Evolutionary conservation across 2,113 vertebrate species (phyloP).

Genomic region (Rhadina sibilatrix): DNA sequence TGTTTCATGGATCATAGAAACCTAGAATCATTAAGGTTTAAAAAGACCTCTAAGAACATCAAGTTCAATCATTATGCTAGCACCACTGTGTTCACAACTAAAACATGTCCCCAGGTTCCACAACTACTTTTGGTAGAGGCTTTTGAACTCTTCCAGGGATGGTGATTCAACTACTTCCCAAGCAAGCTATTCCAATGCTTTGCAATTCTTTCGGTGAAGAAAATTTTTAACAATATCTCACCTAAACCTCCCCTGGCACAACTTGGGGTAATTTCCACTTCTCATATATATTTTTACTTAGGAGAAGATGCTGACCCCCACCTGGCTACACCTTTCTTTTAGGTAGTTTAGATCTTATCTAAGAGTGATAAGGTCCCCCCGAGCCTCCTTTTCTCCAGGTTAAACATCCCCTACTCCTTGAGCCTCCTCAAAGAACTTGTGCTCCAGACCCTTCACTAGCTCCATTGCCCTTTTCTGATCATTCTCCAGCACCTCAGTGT

Average conservation of each 20-base stretch:
- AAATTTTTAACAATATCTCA: background rate
- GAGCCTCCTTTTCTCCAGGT: background rate
- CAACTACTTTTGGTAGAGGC: too few species aligned
- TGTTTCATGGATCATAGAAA: background rate
- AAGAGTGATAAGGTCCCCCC: background rate
- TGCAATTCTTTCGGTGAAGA: background rate
- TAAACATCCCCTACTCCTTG: background rate
- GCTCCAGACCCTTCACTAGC: background rate
- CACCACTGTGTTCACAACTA: background rate
- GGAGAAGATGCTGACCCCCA: fast-evolving
- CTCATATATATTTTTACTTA: background rate
- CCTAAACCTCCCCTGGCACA: background rate
- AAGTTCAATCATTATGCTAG: background rate
- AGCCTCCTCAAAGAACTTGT: background rate
- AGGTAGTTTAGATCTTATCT: too few species aligned
- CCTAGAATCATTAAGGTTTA: background rate
- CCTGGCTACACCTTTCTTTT: background rate
- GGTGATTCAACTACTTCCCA: background rate
- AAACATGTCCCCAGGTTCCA: background rate
- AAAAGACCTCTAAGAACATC: background rate
- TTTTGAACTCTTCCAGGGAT: background rate
- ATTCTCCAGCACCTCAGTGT: background rate
- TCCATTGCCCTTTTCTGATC: background rate
- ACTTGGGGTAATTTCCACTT: background rate
- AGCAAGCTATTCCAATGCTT: background rate